Conservation (phyloP, 2,113 vertebrate species). For the Pangasianodon gigas region DNA sequence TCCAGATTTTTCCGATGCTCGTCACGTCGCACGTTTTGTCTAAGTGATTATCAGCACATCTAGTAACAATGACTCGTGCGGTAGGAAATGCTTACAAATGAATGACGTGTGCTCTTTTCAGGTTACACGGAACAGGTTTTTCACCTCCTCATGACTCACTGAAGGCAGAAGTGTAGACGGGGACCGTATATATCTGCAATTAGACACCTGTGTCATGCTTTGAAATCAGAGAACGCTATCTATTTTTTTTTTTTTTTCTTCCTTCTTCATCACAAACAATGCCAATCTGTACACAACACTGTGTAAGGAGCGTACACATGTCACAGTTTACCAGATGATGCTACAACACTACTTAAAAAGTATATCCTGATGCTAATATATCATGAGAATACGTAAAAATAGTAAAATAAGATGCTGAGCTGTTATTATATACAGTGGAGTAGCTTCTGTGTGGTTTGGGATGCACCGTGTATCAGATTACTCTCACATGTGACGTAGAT, state of each 20-base stretch:
- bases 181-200: constrained; percentile 36
- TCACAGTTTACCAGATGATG: too few species aligned
- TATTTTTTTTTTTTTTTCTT: too few species aligned
- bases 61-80: not conserved
- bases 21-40: too few species aligned
- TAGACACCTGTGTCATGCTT: not conserved
- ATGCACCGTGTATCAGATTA: too few species aligned
- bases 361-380: not conserved
- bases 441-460: too few species aligned
- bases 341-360: too few species aligned
- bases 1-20: not conserved
- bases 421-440: too few species aligned
- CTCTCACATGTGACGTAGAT: too few species aligned
- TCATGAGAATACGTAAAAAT: not conserved
- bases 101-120: not conserved
- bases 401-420: too few species aligned
- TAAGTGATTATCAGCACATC: not conserved
- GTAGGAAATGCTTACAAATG: too few species aligned
- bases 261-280: not conserved
- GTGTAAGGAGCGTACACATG: not conserved
- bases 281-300: not conserved
- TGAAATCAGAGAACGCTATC: not conserved
- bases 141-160: not conserved
- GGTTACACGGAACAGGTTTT: constrained; percentile 43
- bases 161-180: too few species aligned